Conservation (phyloP, 2,797 vertebrate genomes). For the Ammospiza maritima region DNA sequence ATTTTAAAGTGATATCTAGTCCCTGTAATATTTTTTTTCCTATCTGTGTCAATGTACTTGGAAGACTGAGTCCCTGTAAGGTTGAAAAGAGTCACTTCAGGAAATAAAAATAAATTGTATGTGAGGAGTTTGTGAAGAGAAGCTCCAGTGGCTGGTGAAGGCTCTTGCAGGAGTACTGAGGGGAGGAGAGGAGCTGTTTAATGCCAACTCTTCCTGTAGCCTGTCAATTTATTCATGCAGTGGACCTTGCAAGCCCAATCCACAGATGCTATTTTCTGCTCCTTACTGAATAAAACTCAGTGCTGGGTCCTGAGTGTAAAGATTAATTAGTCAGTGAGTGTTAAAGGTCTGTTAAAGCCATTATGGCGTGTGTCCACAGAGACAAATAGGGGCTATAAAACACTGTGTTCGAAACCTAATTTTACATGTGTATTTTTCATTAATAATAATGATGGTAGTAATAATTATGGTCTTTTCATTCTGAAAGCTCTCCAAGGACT, state of each 20-base stretch:
- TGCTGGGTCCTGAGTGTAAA: conserved; percentile 47
- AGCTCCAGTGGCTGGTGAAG: conserved; percentile 46
- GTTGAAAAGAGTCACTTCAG: conserved; percentile 64
- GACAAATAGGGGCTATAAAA: conserved; percentile 64
- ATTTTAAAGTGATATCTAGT: conserved; percentile 37
- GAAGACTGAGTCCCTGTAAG: conserved; percentile 65
- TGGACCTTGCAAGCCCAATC: conserved; percentile 63
- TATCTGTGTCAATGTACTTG: conserved; percentile 48
- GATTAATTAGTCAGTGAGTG: conserved; percentile 63
- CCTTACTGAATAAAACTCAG: conserved; percentile 53
- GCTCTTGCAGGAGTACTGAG: conserved; percentile 19
- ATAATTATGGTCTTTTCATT: conserved; percentile 53
- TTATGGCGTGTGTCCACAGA: conserved; percentile 29
- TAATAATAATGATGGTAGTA: conserved; percentile 65
- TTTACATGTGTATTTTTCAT: conserved; percentile 68
- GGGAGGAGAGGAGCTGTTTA: conserved; percentile 41
- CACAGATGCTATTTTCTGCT: conserved; percentile 58
- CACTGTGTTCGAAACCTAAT: conserved; percentile 56
- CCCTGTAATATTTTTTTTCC: conserved; percentile 42
- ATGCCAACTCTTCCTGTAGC: conserved; percentile 37
- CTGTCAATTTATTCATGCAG: conserved; percentile 68
- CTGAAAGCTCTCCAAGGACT: conserved; percentile 58
- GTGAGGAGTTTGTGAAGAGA: conserved; percentile 60
- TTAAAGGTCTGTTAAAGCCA: conserved; percentile 67
- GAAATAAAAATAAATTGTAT: conserved; percentile 70